Conservation (phyloP, 2,113 vertebrate genomes). For the Cacatua alba region DNA sequence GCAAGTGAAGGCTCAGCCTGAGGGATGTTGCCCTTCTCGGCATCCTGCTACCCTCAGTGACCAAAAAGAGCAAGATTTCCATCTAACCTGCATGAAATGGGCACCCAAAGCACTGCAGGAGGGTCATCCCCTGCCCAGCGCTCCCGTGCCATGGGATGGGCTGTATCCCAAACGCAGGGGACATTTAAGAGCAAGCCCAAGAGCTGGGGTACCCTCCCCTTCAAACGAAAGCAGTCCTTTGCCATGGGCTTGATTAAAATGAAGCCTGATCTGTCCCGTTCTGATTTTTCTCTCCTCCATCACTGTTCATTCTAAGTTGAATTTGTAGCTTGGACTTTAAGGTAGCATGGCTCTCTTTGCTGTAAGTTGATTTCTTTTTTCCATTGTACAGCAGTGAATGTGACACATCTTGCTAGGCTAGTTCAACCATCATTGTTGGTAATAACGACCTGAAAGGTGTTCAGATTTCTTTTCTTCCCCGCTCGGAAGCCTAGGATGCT, state of each 20-base stretch:
- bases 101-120: not conserved
- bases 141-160: not conserved
- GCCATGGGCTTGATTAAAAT: constrained; percentile 69
- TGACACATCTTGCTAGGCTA: constrained; percentile 93
- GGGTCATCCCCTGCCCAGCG: not conserved
- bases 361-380: constrained; percentile 78
- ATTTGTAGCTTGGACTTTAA: constrained; percentile 96
- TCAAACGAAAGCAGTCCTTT: not conserved
- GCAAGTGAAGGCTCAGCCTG: not conserved
- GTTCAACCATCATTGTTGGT: constrained; percentile 86
- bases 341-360: constrained; percentile 96
- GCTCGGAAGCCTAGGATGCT: constrained; percentile 54
- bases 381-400: constrained; percentile 91
- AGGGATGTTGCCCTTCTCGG: not conserved
- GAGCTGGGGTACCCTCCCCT: not conserved
- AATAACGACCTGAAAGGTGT: constrained; percentile 95
- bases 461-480: constrained; percentile 64
- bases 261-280: constrained; percentile 68
- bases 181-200: fast-evolving
- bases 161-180: fast-evolving
- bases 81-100: not conserved
- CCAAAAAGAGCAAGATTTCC: not conserved
- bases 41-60: not conserved
- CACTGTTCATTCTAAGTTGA: constrained; percentile 79
- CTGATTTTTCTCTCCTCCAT: constrained; percentile 64